phyloP scores from a whole-genome alignment of 1,140 invertebrate species.

The Arctopsyche grandis region DNA sequence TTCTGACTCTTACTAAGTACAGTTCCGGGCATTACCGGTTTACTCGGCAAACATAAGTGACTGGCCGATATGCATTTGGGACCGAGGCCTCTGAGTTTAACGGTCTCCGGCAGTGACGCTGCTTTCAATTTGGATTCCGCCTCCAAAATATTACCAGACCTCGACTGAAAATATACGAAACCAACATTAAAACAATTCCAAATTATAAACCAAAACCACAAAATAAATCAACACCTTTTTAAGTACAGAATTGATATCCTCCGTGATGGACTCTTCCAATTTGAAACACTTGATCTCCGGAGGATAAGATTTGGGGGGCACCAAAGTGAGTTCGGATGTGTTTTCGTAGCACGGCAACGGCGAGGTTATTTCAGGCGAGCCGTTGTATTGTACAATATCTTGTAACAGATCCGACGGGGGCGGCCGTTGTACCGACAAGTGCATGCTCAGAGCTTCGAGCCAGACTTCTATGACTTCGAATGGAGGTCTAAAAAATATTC shows the following conservation, averaged over 20 bases:
- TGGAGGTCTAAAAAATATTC: constrained; percentile 78
- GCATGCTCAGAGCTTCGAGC: constrained; percentile 80
- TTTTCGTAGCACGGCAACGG: background rate
- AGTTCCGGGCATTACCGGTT: constrained; percentile 51
- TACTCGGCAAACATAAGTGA: constrained; percentile 55
- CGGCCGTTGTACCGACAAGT: constrained; percentile 72
- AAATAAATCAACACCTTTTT: constrained; percentile 28
- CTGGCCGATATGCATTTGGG: constrained; percentile 62
- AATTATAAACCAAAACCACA: constrained; percentile 3
- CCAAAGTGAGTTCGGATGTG: background rate
- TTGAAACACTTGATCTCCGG: constrained; percentile 26
- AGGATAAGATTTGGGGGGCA: background rate
- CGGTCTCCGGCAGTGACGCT: constrained; percentile 3
- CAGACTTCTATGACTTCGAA: constrained; percentile 88
- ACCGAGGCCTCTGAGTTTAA: constrained; percentile 44
- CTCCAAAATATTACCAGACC: constrained; percentile 54
- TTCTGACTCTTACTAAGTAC: constrained; percentile 56
- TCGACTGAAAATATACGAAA: constrained; percentile 56
- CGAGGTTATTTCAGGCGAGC: constrained; percentile 52
- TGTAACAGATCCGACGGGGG: constrained; percentile 76
- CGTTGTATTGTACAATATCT: constrained; percentile 78
- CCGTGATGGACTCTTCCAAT: background rate
- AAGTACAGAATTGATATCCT: constrained; percentile 23
- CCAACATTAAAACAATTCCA: background rate
- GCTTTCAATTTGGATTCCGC: constrained; percentile 35